Base-by-base conservation (phyloP, 1,140 invertebrate species). In the Rhagoletis pomonella region DNA sequence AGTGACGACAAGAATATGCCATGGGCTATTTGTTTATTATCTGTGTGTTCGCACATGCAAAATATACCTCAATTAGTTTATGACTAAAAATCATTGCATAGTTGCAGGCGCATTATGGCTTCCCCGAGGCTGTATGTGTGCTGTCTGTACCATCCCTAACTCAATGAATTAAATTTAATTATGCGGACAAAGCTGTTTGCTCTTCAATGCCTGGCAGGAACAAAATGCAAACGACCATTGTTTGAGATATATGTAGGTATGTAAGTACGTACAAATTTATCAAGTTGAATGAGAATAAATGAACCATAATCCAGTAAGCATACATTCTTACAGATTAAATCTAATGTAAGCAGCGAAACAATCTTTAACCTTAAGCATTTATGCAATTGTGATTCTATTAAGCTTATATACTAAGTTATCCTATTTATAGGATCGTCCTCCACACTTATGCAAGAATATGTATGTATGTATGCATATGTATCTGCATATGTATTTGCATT, bases 71-170 rank as follows among this genome's bases (percentile, higher is more conserved):
- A 9, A 4, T 77, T 10, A 42, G 29, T 19, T 67, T 29, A 67
- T 47, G 17, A 17, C 47, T 81, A 81, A 81, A 39, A 12, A 55
- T 81, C 47, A 47, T 81, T 81, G 73, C 73, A 50, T 81, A 81
- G 17, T 55, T 81, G 73, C 47, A 81, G 73, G 73, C 47, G 73
- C 73, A 17, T 14, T 47, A 67, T 67, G 69, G 65, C 65, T 69
- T 19, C 7, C 10, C 4, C 39, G 7, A 12, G 12, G 69, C 39
- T 19, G 44, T 17, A n/a, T n/a, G 17, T 69, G 4, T 69, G 39
- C n/a, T 69, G 39, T 4, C 9, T 44, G 42, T 44, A 42, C 17
- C 47, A 44, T 17, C 0, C 29, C 69, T 7, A 44, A n/a, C 69
- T 77, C 39, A 77, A 50, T 47, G 39, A 77, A 29, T 77, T 77